phyloP scores from a whole-genome alignment of 2,113 vertebrate genomes.

The Lagopus muta region DNA sequence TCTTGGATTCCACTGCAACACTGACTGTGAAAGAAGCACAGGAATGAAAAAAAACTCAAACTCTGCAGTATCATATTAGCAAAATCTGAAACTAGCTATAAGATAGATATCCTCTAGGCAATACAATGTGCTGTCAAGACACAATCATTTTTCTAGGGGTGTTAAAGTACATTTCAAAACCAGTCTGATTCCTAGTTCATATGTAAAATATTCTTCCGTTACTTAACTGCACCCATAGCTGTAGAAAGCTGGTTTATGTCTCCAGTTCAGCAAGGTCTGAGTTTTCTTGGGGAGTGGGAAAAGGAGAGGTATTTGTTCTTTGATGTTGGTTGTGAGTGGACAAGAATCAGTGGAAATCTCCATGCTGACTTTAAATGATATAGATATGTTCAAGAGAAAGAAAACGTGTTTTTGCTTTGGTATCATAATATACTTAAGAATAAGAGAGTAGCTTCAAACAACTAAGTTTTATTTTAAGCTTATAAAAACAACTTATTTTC shows the following conservation, averaged over 20 bases:
- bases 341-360: not conserved
- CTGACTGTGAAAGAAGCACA: conserved; percentile 31
- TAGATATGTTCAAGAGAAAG: not conserved
- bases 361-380: not conserved
- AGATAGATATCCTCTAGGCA: not conserved
- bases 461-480: not conserved
- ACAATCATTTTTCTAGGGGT: not conserved
- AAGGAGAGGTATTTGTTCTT: not conserved
- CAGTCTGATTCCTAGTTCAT: not conserved
- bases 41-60: conserved; percentile 19
- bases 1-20: conserved; percentile 35
- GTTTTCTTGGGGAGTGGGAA: not conserved
- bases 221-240: not conserved
- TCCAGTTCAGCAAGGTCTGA: not conserved
- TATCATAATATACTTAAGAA: not conserved
- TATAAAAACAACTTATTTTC: not conserved
- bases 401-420: not conserved
- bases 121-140: not conserved
- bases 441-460: not conserved
- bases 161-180: not conserved
- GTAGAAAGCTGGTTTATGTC: not conserved
- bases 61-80: not conserved
- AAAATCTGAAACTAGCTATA: not conserved
- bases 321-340: not conserved
- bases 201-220: not conserved